Conservation (phyloP, 2,113 vertebrate genomes). For the Perca flavescens region DNA sequence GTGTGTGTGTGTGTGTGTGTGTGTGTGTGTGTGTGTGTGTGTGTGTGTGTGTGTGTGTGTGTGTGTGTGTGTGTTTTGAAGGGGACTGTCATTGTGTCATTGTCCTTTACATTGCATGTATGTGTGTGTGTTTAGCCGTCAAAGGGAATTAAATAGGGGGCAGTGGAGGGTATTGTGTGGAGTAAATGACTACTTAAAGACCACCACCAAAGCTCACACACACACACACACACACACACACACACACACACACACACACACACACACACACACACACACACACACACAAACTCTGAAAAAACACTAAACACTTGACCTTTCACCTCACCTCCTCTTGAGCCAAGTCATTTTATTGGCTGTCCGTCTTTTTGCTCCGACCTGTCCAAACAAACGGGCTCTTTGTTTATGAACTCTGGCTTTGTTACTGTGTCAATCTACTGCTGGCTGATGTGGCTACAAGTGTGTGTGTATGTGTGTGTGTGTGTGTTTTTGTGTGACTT, state of each 20-base stretch:
- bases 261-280: slow-evolving; percentile 1
- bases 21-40: slow-evolving; percentile 6
- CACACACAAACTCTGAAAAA: slow-evolving; percentile 46
- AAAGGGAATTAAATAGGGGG: slow-evolving; percentile 45
- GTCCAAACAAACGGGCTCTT: slow-evolving; percentile 76
- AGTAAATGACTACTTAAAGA: slow-evolving; percentile 65
- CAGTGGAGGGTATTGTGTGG: slow-evolving; percentile 48
- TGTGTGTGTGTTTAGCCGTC: slow-evolving; percentile 20
- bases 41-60: not conserved
- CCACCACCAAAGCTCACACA: slow-evolving; percentile 56
- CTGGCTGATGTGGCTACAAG: slow-evolving; percentile 14
- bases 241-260: slow-evolving; percentile 6
- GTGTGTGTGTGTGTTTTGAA: not conserved
- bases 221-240: slow-evolving; percentile 6
- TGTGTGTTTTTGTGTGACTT: slow-evolving; percentile 41
- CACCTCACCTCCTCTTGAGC: slow-evolving; percentile 68
- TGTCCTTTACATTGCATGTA: not conserved
- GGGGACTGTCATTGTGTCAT: not conserved
- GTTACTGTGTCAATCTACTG: slow-evolving; percentile 65
- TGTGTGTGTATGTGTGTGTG: slow-evolving; percentile 20
- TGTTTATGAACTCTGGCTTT: slow-evolving; percentile 75
- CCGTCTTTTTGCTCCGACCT: slow-evolving; percentile 52
- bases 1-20: not conserved
- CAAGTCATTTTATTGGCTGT: slow-evolving; percentile 73
- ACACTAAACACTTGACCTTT: slow-evolving; percentile 80